Evolutionary conservation across 2,888 invertebrate genomes (phyloP), one percentile per base, ranked within the genome.

Genomic region (Perithous albicinctus): DNA sequence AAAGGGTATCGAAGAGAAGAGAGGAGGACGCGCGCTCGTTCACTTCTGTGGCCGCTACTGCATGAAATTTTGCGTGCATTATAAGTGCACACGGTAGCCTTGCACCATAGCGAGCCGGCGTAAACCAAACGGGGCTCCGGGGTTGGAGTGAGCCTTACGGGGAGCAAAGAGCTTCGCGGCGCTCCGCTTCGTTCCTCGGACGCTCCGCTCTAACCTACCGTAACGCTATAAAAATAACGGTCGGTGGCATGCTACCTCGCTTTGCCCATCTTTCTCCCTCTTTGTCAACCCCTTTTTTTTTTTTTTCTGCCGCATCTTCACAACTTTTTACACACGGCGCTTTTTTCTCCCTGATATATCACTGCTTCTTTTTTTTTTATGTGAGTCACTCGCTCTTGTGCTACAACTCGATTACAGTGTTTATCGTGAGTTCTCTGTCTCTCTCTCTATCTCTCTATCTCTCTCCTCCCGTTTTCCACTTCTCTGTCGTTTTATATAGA

Each of bases 21-120:
- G 88, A 87, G 84, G 88, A 64, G 15, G 41, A 32, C 6, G 43
- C 6, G 43, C 70, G 66, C 73, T 70, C 29, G 83, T 78, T 72
- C 78, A 80, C 80, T 82, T 82, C 84, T 85, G 84, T 83, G 70
- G 84, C 78, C 90, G 88, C 84, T 86, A 88, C 88, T 89, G 88
- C 91, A 91, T 91, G 90, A 91, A 91, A 91, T 92, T 91, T 91
- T 90, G 91, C 92, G 89, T 90, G 89, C 89, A 90, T 91, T 90
- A 91, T 92, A 90, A 91, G 90, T 90, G 89, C 88, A 86, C 87
- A 86, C 86, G 82, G 80, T 78, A 78, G 78, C 81, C 78, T 78
- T 82, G 78, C 74, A 70, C 51, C 70, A 48, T 63, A 15, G n/a
- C 61, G 56, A 54, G 38, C 56, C n/a, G 29, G 32, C 18, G 70